A percentile compares a stretch with the other conserved stretches of the same genome.
Evolutionary conservation across 2,888 invertebrate species (phyloP).

Genomic region (Agonum fuliginosum): DNA sequence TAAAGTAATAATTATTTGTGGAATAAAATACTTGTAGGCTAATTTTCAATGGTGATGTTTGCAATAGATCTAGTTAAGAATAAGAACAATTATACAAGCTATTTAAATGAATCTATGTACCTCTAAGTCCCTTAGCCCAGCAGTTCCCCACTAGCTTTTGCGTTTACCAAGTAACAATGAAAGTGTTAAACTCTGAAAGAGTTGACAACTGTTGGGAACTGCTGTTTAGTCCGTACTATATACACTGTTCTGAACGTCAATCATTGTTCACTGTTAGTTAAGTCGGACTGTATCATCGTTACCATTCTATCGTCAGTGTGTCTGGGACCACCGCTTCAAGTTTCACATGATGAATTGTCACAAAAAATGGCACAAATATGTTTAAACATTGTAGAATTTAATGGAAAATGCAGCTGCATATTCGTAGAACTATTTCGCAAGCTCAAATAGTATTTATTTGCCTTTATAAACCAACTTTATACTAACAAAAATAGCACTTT

Average conservation of each 20-base stretch:
- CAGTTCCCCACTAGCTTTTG: neutral
- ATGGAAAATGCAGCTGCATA: too few relatives aligned
- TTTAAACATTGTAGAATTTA: too few relatives aligned
- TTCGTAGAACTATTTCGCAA: too few relatives aligned
- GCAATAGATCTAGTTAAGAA: neutral
- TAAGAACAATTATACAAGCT: slow-evolving; percentile 22
- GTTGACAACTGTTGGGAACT: neutral
- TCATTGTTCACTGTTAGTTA: slow-evolving; percentile 21
- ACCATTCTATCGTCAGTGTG: slow-evolving; percentile 19
- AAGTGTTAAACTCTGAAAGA: neutral
- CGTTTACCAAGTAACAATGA: neutral
- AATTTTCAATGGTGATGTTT: neutral
- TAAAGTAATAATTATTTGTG: too few relatives aligned
- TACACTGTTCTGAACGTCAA: slow-evolving; percentile 15
- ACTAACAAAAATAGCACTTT: too few relatives aligned
- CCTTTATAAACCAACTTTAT: too few relatives aligned
- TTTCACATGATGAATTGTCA: neutral
- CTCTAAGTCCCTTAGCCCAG: neutral
- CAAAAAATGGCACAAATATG: too few relatives aligned
- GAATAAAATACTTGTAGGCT: neutral
- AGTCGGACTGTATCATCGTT: slow-evolving; percentile 18
- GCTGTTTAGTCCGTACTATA: slow-evolving; percentile 13
- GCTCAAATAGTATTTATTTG: too few relatives aligned
- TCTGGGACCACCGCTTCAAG: slow-evolving; percentile 41
- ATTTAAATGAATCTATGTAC: slow-evolving; percentile 14